Evolutionary conservation across 92 coral and sea anemone species (phyloP), one percentile per base, ranked within the genome.

Genomic region (Palythoa grandis): DNA sequence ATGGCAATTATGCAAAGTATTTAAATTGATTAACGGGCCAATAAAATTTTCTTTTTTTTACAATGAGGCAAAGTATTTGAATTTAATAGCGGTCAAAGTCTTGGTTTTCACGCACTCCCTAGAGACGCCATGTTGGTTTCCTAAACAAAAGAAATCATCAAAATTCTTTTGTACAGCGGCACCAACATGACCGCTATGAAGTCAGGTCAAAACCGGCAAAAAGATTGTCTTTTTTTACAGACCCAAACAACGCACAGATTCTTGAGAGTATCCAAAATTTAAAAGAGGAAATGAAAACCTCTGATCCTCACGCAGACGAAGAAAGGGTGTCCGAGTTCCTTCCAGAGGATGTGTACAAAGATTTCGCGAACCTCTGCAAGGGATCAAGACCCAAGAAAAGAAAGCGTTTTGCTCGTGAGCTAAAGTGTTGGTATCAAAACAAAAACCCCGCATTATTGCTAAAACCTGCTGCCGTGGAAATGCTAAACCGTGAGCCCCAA

Each of bases 401-500:
- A 61, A 24, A 0, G 7, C 13, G 3, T 12, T 3, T 43, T 22
- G 22, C n/a, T 11, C 40, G 52, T 12, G 60, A 58, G 53, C 66
- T 89, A 17, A 85, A 43, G 16, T 89, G 92, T 61, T 85, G 69
- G 57, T 89, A 78, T 50, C 80, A 85, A 73, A 58, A 60, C 23
- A 84, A 74, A n/a, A 60, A 77, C 5, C 88, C 88, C 2, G 56
- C 57, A 40, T 87, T 85, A 24, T 3, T 85, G 37, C 52, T 89
- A 3, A 89, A 89, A 72, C 92, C 92, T 4, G 86, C 74, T 22
- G 83, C 87, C 14, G 47, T 85, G 76, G 92, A 89, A 63, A 50
- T 85, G 25, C 72, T 89, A 17, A 89, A 85, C 74, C 29, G 72
- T 11, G 70, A 84, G 22, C 92, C 92, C 7, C 67, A 68, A 61